A percentile compares a stretch with the other conserved stretches of the same genome.
phyloP scores from a whole-genome alignment of 2,888 invertebrate genomes.

The Caenorhabditis angaria region DNA sequence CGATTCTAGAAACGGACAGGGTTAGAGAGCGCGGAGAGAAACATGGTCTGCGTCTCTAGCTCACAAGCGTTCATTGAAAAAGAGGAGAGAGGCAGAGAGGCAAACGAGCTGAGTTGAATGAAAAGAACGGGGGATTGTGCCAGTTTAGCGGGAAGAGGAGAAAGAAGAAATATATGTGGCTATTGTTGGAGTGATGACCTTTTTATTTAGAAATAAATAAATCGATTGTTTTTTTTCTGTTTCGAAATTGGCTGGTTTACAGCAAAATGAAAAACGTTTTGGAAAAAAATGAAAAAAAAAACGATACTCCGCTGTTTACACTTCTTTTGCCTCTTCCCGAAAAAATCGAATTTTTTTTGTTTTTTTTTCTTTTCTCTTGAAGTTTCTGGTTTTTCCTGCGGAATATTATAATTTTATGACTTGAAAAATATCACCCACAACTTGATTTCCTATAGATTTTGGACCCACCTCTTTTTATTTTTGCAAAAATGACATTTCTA shows the following conservation, averaged over 20 bases:
- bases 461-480: too few relatives aligned
- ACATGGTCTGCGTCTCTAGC: conserved; percentile 29
- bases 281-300: neutral
- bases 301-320: neutral
- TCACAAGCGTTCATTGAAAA: conserved; percentile 6
- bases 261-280: neutral
- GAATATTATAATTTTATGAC: too few relatives aligned
- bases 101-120: neutral
- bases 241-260: neutral
- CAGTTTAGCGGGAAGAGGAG: neutral
- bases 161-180: neutral
- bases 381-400: neutral
- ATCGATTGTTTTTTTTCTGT: neutral
- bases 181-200: neutral
- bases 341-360: too few relatives aligned
- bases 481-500: too few relatives aligned
- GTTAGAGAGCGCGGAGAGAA: neutral
- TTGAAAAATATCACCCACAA: too few relatives aligned
- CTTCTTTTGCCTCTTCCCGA: too few relatives aligned
- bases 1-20: neutral
- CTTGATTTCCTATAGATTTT: too few relatives aligned
- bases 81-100: conserved; percentile 1
- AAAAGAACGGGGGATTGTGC: neutral
- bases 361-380: neutral
- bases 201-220: neutral